Percentiles rank a stretch among this genome's conserved stretches.
phyloP scores from a whole-genome alignment of 2,888 invertebrate genomes.

The Hylaea fasciaria region DNA sequence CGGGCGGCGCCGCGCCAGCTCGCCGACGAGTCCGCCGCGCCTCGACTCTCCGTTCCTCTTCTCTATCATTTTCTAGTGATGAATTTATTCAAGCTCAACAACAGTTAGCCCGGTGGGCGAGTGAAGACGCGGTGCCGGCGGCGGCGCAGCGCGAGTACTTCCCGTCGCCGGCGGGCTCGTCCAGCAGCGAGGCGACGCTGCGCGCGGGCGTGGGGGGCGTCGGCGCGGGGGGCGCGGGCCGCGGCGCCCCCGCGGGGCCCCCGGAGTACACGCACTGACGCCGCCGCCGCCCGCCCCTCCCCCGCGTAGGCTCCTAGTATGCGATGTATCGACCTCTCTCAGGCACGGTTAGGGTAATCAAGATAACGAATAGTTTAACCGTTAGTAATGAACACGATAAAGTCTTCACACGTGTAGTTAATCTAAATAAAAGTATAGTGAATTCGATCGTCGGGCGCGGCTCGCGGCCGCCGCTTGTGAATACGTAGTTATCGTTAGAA shows the following conservation, averaged over 20 bases:
- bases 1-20: slow-evolving; percentile 36
- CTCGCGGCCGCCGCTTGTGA: slow-evolving; percentile 62
- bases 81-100: slow-evolving; percentile 99
- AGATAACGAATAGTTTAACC: slow-evolving; percentile 65
- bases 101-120: slow-evolving; percentile 98
- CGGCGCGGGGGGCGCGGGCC: slow-evolving; percentile 78
- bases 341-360: slow-evolving; percentile 65
- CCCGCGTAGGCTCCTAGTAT: slow-evolving; percentile 29
- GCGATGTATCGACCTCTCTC: slow-evolving; percentile 58
- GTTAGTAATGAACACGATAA: slow-evolving; percentile 69
- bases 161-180: slow-evolving; percentile 76
- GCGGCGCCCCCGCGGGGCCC: slow-evolving; percentile 76
- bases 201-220: slow-evolving; percentile 72
- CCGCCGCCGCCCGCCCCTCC: slow-evolving; percentile 53
- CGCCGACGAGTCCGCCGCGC: slow-evolving; percentile 44
- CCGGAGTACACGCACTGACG: slow-evolving; percentile 92
- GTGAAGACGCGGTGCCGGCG: slow-evolving; percentile 91
- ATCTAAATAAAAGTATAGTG: slow-evolving; percentile 60
- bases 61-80: slow-evolving; percentile 97
- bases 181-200: slow-evolving; percentile 68
- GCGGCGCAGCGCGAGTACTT: slow-evolving; percentile 67
- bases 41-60: slow-evolving; percentile 88
- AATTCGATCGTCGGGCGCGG: slow-evolving; percentile 53
- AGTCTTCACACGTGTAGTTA: slow-evolving; percentile 68
- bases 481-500: slow-evolving; percentile 71